Conservation (phyloP, 2,797 vertebrate species). For the Lates japonicus region DNA sequence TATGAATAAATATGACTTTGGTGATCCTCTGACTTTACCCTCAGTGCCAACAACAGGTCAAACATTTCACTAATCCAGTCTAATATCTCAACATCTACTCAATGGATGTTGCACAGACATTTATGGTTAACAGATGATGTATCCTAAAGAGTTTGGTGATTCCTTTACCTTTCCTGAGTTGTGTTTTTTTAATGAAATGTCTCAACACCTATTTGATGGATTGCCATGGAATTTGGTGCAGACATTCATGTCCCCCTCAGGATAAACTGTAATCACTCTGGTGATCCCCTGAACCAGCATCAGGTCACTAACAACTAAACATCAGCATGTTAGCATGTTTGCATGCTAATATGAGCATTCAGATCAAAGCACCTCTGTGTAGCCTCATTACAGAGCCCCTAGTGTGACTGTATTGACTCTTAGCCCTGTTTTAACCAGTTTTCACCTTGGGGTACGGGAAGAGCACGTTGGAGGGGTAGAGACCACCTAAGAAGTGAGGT, state of each 20-base stretch:
- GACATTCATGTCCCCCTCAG: background rate
- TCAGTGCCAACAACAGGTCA: background rate
- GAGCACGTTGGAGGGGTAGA: slow-evolving; percentile 86
- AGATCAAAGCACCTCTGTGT: background rate
- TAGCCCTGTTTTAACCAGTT: background rate
- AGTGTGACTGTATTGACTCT: background rate
- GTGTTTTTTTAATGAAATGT: background rate
- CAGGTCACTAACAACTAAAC: background rate
- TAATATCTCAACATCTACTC: background rate
- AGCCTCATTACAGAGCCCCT: background rate
- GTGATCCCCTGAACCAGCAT: background rate
- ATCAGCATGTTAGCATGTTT: background rate
- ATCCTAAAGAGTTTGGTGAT: background rate
- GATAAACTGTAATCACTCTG: no score
- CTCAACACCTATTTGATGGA: background rate
- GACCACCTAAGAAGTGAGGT: slow-evolving; percentile 87
- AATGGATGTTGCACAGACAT: background rate
- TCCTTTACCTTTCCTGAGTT: background rate
- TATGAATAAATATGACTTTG: no score
- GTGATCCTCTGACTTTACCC: background rate
- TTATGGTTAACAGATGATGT: background rate
- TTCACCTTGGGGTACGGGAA: slow-evolving; percentile 90
- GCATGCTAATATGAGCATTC: background rate
- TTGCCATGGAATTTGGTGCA: background rate
- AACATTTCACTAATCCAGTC: background rate